A percentile compares a stretch with the other conserved stretches of the same genome.
Evolutionary conservation across 1,140 invertebrate genomes (phyloP).

Genomic region (Euschistus heros): DNA sequence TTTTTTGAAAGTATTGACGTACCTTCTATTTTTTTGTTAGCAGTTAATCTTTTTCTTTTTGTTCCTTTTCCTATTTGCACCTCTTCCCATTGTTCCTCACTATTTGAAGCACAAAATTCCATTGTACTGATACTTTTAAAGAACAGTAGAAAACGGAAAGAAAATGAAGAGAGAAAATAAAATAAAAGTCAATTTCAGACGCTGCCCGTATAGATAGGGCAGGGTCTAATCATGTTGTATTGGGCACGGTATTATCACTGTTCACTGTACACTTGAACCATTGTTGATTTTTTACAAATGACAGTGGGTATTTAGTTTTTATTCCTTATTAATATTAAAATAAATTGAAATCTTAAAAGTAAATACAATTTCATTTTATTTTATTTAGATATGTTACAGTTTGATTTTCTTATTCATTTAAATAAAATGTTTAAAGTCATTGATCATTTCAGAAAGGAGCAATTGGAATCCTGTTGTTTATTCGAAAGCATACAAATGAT

Average conservation of each 20-base stretch:
- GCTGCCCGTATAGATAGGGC: too few relatives aligned
- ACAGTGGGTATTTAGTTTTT: neutral
- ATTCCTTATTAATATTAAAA: neutral
- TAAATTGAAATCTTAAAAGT: neutral
- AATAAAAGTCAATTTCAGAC: too few relatives aligned
- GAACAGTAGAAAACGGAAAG: too few relatives aligned
- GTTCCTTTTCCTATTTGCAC: too few relatives aligned
- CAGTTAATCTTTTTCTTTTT: too few relatives aligned
- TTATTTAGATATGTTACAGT: neutral
- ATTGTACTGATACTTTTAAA: too few relatives aligned
- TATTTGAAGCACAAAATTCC: too few relatives aligned
- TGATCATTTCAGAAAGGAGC: constrained; percentile 46
- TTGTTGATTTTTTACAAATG: neutral
- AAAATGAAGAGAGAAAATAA: too few relatives aligned
- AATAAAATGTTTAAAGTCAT: neutral
- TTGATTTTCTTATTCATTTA: neutral
- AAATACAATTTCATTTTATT: neutral
- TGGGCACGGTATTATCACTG: neutral
- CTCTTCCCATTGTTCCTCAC: too few relatives aligned
- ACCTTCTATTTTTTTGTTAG: too few relatives aligned
- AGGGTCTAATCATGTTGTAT: too few relatives aligned
- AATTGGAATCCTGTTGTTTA: constrained; percentile 46
- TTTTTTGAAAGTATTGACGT: too few relatives aligned
- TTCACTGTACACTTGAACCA: neutral
- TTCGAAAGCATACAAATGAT: constrained; percentile 37